Percentiles rank a stretch among this genome's conserved stretches.
These are phyloP conservation scores for Pyrocephalus nanus DNA, from an alignment of 2,797 vertebrate species.

Conservation along the genomic window DNA sequence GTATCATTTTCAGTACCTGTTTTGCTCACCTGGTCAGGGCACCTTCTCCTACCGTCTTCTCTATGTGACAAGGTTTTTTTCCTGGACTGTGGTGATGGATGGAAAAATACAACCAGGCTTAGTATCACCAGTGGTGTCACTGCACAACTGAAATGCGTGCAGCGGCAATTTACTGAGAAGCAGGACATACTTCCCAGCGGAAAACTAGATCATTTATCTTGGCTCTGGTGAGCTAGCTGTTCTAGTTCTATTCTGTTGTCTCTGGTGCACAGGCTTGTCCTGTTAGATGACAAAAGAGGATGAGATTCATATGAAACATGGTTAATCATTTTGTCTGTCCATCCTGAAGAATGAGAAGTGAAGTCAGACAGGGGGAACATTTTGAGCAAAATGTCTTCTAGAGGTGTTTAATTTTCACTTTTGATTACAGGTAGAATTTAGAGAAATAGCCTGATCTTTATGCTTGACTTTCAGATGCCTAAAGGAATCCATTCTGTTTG, in stretches of 20 bases:
- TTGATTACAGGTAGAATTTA: background rate
- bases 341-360: background rate
- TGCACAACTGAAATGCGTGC: background rate
- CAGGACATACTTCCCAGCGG: background rate
- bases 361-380: fast-evolving
- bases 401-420: background rate
- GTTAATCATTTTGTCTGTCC: background rate
- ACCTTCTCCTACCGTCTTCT: background rate
- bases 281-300: background rate
- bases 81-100: background rate
- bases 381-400: background rate
- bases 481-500: background rate
- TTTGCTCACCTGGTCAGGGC: background rate
- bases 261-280: background rate
- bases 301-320: background rate
- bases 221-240: background rate
- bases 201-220: background rate
- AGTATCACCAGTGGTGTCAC: background rate
- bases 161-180: background rate
- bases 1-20: background rate
- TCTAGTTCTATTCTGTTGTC: no score
- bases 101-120: background rate
- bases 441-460: background rate
- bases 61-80: fast-evolving
- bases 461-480: background rate